phyloP scores from a whole-genome alignment of 2,888 invertebrate genomes.

The Euphydryas editha region DNA sequence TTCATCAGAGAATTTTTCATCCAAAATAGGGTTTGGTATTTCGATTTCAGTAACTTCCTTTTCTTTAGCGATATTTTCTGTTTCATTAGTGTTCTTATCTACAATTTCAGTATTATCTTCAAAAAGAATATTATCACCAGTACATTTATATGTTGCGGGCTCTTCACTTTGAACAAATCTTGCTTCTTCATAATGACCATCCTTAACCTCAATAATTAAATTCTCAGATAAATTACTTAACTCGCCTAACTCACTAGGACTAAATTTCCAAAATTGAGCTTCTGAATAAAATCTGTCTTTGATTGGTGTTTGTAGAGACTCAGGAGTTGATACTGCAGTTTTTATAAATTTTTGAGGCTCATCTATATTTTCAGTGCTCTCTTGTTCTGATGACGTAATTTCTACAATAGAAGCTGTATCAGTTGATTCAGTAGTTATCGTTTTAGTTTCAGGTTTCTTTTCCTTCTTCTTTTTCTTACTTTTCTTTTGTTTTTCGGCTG shows the following conservation, averaged over 20 bases:
- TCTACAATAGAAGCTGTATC: conserved; percentile 48
- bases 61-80: conserved; percentile 47
- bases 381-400: conserved; percentile 49
- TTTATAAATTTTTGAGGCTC: conserved; percentile 44
- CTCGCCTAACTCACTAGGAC: conserved; percentile 58
- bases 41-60: conserved; percentile 36
- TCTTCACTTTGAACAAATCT: conserved; percentile 33
- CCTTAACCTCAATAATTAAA: conserved; percentile 49
- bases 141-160: conserved; percentile 16
- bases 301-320: conserved; percentile 69
- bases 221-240: conserved; percentile 57
- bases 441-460: conserved; percentile 49
- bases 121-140: conserved; percentile 14
- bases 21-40: conserved; percentile 19
- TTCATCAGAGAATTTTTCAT: conserved; percentile 63
- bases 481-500: conserved; percentile 59
- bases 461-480: conserved; percentile 68
- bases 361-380: conserved; percentile 22
- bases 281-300: conserved; percentile 75
- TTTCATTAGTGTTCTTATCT: conserved; percentile 25
- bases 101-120: conserved; percentile 23
- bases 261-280: conserved; percentile 75
- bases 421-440: conserved; percentile 30
- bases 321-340: conserved; percentile 66
- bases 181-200: conserved; percentile 17